Evolutionary conservation across 1,140 invertebrate species (phyloP), one percentile per base, ranked within the genome.

Genomic region (Drosophila serrata): DNA sequence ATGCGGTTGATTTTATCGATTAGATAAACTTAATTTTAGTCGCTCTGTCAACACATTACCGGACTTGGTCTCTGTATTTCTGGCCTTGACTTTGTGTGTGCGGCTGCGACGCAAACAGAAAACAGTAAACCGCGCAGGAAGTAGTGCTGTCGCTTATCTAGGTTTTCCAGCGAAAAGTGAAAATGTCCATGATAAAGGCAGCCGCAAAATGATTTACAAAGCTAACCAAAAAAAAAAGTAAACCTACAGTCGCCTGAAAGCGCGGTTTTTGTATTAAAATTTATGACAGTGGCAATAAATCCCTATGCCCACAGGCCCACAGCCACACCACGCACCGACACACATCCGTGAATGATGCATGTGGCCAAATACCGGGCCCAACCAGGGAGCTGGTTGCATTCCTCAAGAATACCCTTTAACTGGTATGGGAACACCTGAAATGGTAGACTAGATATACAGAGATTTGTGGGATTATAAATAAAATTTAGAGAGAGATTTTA

Each of bases 11-110:
- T 72, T 59, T 69, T 79, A 90, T 90, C 85, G 85, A 90, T 90
- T 90, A 90, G 85, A 90, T 90, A 90, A 90, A 81, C 79, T 85
- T 90, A 90, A 88, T 90, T 88, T 90, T 88, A 88, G 85, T 84
- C 84, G 45, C 43, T 62, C 45, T 69, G 56, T 74, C 56, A 68
- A 80, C 75, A 84, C 58, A 79, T 59, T 78, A 49, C 24, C 27
- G 55, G 40, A 75, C 70, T 48, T 64, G 37, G 49, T 24, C 43
- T 29, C 27, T 31, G 29, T 42, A 24, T 42, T 60, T 37, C 9
- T 79, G 76, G 19, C 80, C 84, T 87, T 82, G 84, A 84, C 84
- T 87, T 87, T 88, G 84, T 60, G 45, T 46, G 43, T 15, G 43
- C 43, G 43, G 19, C 42, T 43, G 69, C 60, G 58, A 51, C 48